Base-by-base conservation (phyloP, 2,113 vertebrate species). In the Chloropsis hardwickii region DNA sequence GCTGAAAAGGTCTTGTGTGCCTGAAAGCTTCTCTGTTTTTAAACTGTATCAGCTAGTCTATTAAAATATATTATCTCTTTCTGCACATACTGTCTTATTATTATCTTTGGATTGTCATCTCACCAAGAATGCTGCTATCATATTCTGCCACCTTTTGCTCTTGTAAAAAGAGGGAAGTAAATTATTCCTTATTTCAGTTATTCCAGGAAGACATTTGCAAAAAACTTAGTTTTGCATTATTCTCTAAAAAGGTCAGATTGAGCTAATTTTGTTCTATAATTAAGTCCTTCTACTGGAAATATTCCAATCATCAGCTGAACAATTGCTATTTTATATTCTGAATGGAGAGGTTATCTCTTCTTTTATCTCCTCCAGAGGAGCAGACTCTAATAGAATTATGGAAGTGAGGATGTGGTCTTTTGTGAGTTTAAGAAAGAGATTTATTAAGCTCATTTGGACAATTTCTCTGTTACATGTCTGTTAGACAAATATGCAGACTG, bases 241-340 rank as follows among this genome's bases (percentile, higher is more conserved):
- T 85, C 90, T 80, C 92, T 62, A 35, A 87, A 95, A 95, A 95
- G 96, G 93, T 96, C 92, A 95, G 78, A 94, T 90, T 83, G 73
- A 91, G 93, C 79, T 93, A 95, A 96, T 96, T 97, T 94, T 86
- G 14, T 90, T 70, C 93, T 87, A 90, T 81, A 96, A 96, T 96
- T 95, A 96, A 94, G 90, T 91, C 67, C 90, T 93, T 91, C 93
- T 73, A 23, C 87, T 93, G 85, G 85, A 95, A 96, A 90, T 76
- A 89, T 73, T 95, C 87, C 92, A 94, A 93, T 91, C 87, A 73
- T 82, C 87, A 85, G 74, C 83, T 77, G 93, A 92, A 94, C 81
- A 96, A 95, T 90, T 88, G 94, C 95, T 92, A 44, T 93, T 92
- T 91, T 93, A 88, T 95, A 92, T 90, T 94, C 90, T 94, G 92